These are phyloP conservation scores for Dolomedes plantarius DNA, from an alignment of 2,888 invertebrate genomes.

Conservation along the genomic window DNA sequence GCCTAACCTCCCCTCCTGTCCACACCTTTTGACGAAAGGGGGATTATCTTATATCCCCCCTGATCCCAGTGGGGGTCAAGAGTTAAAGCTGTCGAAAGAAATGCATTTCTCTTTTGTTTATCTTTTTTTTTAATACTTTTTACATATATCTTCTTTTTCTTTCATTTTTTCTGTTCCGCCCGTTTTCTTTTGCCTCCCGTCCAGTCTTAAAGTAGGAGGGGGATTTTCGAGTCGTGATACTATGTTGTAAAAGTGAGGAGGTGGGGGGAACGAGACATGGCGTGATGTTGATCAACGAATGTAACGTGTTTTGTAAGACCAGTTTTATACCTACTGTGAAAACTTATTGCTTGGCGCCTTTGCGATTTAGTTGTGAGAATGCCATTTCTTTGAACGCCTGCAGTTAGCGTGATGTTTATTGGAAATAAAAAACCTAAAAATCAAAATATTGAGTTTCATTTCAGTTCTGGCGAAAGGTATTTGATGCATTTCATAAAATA, in stretches of 20 bases:
- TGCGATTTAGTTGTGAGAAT: neutral
- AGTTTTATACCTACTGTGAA: constrained; percentile 50
- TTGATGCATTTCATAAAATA: no score
- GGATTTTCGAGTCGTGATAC: neutral
- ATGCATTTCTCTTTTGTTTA: constrained; percentile 25
- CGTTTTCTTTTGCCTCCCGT: neutral
- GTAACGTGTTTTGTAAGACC: constrained; percentile 33
- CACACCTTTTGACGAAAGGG: constrained; percentile 53
- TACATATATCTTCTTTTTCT: neutral
- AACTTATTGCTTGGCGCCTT: constrained; percentile 29
- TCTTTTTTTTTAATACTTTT: no score
- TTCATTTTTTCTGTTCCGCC: neutral
- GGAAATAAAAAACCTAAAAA: no score
- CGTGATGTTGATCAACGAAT: constrained; percentile 49
- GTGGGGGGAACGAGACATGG: constrained; percentile 15
- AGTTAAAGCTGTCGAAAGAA: constrained; percentile 38
- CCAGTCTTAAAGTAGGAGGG: neutral
- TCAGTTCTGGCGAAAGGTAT: no score
- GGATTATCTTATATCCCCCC: neutral
- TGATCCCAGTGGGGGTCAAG: constrained; percentile 5
- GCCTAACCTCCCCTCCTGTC: constrained; percentile 49
- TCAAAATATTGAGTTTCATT: no score
- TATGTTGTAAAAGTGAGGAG: neutral
- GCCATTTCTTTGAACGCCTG: neutral
- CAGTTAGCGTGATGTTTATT: no score